phyloP scores from a whole-genome alignment of 2,797 vertebrate genomes.

The Pseudocheirus occidentalis region DNA sequence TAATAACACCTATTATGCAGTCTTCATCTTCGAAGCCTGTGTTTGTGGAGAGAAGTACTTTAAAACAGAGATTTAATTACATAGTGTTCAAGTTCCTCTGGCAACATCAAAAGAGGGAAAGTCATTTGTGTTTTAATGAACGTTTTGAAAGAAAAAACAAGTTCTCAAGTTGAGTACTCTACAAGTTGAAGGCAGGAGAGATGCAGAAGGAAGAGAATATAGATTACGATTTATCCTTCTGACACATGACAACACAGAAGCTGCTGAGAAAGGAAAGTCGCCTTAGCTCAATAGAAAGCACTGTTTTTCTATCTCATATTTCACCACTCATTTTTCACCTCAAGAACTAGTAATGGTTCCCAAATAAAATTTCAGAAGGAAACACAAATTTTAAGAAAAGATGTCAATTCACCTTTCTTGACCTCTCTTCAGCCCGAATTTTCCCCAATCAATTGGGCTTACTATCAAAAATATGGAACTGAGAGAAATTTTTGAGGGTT shows the following conservation, averaged over 20 bases:
- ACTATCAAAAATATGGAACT: neutral
- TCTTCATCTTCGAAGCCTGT: constrained; percentile 77
- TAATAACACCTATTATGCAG: constrained; percentile 83
- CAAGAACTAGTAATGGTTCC: neutral
- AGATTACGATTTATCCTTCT: constrained; percentile 65
- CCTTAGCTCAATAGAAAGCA: neutral
- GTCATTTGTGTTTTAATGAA: constrained; percentile 79
- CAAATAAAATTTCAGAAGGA: neutral
- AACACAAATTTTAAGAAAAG: neutral
- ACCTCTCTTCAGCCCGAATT: neutral
- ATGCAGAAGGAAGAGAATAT: constrained; percentile 56
- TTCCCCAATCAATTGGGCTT: neutral
- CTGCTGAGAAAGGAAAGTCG: neutral
- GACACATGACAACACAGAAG: constrained; percentile 59
- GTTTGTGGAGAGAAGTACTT: constrained; percentile 81
- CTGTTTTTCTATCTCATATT: neutral
- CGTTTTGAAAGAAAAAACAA: constrained; percentile 80
- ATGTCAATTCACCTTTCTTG: neutral
- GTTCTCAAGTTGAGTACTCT: constrained; percentile 74
- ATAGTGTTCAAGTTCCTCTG: constrained; percentile 74
- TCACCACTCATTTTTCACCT: neutral
- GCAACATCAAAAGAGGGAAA: constrained; percentile 78
- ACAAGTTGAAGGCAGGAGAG: constrained; percentile 73
- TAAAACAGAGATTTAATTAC: constrained; percentile 83
- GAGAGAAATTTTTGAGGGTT: neutral